Evolutionary conservation across 2,797 vertebrate genomes (phyloP), one percentile per base, ranked within the genome.

Genomic region (Phoxinus dragarum): DNA sequence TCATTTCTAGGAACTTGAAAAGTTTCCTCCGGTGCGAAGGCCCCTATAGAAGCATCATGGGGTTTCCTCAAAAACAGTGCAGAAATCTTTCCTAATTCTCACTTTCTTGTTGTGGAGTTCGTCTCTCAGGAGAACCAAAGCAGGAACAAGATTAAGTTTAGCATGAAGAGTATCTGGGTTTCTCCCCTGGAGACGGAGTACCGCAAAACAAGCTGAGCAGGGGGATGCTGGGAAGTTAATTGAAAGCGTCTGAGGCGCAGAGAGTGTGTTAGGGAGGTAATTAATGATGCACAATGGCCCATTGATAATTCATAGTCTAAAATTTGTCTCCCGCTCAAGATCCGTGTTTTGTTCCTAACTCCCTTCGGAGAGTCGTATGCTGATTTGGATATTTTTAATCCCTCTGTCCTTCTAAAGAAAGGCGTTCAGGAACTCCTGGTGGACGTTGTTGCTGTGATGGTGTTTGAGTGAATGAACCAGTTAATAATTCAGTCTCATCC

Each of bases 81-180:
- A 91, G 87, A 83, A 90, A 89, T 87, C 27, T 40, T 87, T 76
- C 81, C 49, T 88, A 86, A 80, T 84, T 79, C 88, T 90, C 88
- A 87, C 77, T 61, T 90, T 91, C 84, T 88, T 92, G 81, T 90
- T 92, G 56, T 81, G 75, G 36, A 74, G 81, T 86, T 91, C 23
- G 75, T 92, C 91, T 93, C 93, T 74, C 83, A 91, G 90, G 91
- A 92, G 76, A 89, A 34, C 6, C 31, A 66, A 8, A 66, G 31
- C 31, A 66, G 64, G 64, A 89, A 87, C 80, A 88, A 89, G 89
- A 89, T 82, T 83, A 91, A 89, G 89, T 93, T 92, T 90, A 92
- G 87, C 75, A 89, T 89, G 75, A 87, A 86, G 64, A 91, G 90
- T 90, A 93, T 94, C 87, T 94, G 84, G 92, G 92, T 91, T 93